These are phyloP conservation scores for Ibidorhyncha struthersii DNA, from an alignment of 2,113 vertebrate species.

Conservation along the genomic window DNA sequence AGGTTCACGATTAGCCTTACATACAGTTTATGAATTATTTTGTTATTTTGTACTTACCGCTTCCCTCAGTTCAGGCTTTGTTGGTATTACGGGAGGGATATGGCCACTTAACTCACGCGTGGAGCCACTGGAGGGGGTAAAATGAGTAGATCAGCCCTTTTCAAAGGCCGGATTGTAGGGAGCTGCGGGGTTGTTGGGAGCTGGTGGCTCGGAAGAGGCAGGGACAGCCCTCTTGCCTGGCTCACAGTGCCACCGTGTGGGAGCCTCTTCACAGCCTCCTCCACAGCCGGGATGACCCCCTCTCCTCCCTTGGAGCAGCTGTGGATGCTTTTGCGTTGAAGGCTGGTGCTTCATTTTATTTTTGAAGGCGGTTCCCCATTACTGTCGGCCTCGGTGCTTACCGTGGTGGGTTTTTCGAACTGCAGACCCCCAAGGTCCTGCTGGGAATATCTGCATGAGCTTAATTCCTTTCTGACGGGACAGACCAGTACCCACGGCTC, in stretches of 20 bases:
- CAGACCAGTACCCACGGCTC: not conserved
- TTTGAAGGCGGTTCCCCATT: not conserved
- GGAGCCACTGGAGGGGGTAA: fast-evolving
- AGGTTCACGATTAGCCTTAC: not conserved
- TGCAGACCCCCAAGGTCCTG: not conserved
- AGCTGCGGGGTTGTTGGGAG: too few relatives aligned
- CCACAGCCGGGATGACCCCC: not conserved
- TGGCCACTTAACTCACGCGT: fast-evolving
- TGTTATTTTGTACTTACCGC: not conserved
- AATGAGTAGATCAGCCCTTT: fast-evolving
- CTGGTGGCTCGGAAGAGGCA: not conserved
- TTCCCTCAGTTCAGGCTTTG: fast-evolving
- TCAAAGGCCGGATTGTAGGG: not conserved
- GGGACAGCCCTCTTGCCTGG: not conserved
- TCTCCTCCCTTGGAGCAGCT: not conserved
- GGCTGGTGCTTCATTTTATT: not conserved
- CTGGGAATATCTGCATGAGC: not conserved
- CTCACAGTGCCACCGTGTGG: slow-evolving; percentile 67
- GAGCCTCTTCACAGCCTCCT: not conserved
- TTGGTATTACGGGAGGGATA: not conserved
- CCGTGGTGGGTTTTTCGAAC: not conserved
- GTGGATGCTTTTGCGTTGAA: fast-evolving
- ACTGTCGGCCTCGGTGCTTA: not conserved
- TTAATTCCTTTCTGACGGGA: not conserved
- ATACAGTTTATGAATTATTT: not conserved